Conservation (phyloP, 2,797 vertebrate species). For the Decapterus maruadsi region DNA sequence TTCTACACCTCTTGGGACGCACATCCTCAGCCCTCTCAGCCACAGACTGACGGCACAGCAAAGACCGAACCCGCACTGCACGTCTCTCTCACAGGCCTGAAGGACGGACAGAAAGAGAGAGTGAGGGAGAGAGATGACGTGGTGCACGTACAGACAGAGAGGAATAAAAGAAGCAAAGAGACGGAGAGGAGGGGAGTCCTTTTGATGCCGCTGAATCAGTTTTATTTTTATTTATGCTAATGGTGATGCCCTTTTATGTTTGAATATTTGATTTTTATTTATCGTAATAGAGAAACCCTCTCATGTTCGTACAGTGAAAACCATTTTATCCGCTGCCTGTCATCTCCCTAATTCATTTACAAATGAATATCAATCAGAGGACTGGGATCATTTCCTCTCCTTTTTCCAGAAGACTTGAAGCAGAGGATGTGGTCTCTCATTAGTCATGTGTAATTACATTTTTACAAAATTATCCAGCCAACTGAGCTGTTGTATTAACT, state of each 20-base stretch:
- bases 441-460: conserved; percentile 68
- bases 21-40: conserved; percentile 92
- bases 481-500: conserved; percentile 3
- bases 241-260: not conserved
- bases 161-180: conserved; percentile 3
- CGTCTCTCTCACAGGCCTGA: conserved; percentile 92
- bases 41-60: conserved; percentile 95
- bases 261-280: conserved; percentile 22
- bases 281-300: conserved; percentile 6
- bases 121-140: not conserved
- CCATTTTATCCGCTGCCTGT: conserved; percentile 53
- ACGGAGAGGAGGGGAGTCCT: not conserved
- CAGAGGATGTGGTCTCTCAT: conserved; percentile 63
- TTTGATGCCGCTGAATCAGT: conserved; percentile 19
- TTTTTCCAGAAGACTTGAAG: conserved; percentile 56
- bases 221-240: conserved; percentile 34
- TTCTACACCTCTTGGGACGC: conserved; percentile 89
- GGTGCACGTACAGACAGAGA: not conserved
- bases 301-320: conserved; percentile 30
- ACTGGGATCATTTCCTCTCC: conserved; percentile 69
- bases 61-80: conserved; percentile 90
- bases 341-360: conserved; percentile 74
- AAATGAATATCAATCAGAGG: conserved; percentile 67
- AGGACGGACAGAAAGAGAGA: conserved; percentile 38
- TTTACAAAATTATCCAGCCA: conserved; percentile 31